Base-by-base conservation (phyloP, 2,888 invertebrate species). In the Serripes groenlandicus region DNA sequence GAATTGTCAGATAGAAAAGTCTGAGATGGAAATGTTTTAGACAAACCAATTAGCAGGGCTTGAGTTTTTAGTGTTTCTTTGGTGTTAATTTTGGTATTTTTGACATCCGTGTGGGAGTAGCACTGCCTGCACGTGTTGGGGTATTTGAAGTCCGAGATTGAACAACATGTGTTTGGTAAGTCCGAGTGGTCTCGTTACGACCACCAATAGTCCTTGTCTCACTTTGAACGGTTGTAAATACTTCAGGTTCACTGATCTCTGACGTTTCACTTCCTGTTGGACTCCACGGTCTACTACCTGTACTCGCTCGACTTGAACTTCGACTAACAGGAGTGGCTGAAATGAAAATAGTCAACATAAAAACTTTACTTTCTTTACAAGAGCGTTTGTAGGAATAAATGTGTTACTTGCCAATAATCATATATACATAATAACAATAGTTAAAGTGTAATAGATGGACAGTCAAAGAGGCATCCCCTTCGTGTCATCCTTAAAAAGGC, bases 201-300 rank as follows among this genome's bases (percentile, higher is more conserved):
- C 94, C 94, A 26, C 92, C 93, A 11, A 91, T 78, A 49, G 84
- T 92, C 72, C 90, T 86, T 3, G 91, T 91, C 76, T 93, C 93
- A 42, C 90, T 90, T 77, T 93, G 92, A 69, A 93, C 88, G n/a
- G 93, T 92, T n/a, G 93, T 93, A 86, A 87, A 93, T 28, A 93
- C 90, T 75, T 94, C 93, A 21, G 93, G 92, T 83, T 92, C 91
- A 75, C 89, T 89, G 11, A 89, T 78, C 71, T 93, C 93, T 18
- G 92, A 92, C 5, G 89, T 87, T 93, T 97, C 98, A 64, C 98
- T 98, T 88, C 98, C 98, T 93, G 98, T 98, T 91, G 98, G 96
- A 89, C 98, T 98, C 30, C 98, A 97, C 87, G 98, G 98, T 95
- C 98, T 98, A 86, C 95, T 95, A n/a, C 91, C 90, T 26, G 90